Conservation (phyloP, 2,888 invertebrate species). For the Spisula solida region DNA sequence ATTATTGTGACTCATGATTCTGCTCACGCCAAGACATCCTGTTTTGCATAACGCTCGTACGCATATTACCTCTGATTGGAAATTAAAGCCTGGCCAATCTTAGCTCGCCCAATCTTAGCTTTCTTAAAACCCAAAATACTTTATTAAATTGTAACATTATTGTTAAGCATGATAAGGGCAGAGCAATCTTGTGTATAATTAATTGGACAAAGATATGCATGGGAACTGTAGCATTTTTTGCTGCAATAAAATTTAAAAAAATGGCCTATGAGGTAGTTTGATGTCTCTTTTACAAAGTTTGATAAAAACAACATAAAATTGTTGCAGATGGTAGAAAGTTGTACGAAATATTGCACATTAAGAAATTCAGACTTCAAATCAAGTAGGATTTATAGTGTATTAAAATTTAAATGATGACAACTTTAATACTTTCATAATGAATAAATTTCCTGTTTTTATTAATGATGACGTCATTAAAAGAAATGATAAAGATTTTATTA, state of each 20-base stretch:
- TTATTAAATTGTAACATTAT: background rate
- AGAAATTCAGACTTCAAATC: background rate
- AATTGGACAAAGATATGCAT: constrained; percentile 12
- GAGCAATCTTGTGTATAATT: constrained; percentile 1
- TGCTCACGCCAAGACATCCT: constrained; percentile 2
- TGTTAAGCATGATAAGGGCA: background rate
- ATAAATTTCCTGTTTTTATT: background rate
- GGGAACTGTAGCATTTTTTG: background rate
- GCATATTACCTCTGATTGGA: background rate
- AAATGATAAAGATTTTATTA: no score
- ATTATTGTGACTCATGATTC: constrained; percentile 39
- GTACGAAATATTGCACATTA: background rate
- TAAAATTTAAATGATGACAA: background rate
- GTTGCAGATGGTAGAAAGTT: background rate
- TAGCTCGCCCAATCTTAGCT: background rate
- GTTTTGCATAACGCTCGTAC: constrained; percentile 26
- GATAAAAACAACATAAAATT: background rate
- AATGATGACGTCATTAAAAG: no score
- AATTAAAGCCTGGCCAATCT: constrained; percentile 26
- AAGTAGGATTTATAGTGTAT: background rate
- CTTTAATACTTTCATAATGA: constrained; percentile 8
- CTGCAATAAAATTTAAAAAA: background rate
- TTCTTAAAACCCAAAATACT: background rate
- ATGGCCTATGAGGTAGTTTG: background rate
- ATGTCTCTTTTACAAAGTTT: background rate